These are phyloP conservation scores for Ostrea edulis DNA, from an alignment of 1,140 invertebrate species.

Conservation along the genomic window DNA sequence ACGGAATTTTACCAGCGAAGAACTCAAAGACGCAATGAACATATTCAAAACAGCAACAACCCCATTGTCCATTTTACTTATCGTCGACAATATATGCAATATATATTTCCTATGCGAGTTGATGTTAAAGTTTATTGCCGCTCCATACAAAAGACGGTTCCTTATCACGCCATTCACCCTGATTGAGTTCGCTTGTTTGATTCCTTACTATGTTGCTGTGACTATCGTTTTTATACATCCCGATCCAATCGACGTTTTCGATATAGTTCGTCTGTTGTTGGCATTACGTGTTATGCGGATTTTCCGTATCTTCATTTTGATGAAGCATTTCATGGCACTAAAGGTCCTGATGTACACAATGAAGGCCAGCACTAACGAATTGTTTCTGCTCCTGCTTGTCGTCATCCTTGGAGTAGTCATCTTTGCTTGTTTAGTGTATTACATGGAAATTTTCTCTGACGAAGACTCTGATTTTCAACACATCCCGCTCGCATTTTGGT, in stretches of 20 bases:
- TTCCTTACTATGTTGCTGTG: slow-evolving; percentile 69
- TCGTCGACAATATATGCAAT: slow-evolving; percentile 61
- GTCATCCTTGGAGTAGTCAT: slow-evolving; percentile 68
- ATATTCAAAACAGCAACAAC: slow-evolving; percentile 55
- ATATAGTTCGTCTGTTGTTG: slow-evolving; percentile 61
- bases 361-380: slow-evolving; percentile 67
- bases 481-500: slow-evolving; percentile 74
- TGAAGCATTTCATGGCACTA: slow-evolving; percentile 69
- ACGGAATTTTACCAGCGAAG: slow-evolving; percentile 47
- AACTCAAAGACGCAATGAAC: slow-evolving; percentile 55
- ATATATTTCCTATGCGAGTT: slow-evolving; percentile 61
- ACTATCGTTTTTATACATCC: slow-evolving; percentile 76
- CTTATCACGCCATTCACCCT: slow-evolving; percentile 59
- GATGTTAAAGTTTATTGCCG: slow-evolving; percentile 71
- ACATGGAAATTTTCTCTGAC: slow-evolving; percentile 65
- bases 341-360: slow-evolving; percentile 71
- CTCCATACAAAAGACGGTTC: slow-evolving; percentile 76
- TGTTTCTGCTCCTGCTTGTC: slow-evolving; percentile 67
- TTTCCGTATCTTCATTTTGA: slow-evolving; percentile 67
- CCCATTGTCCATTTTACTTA: slow-evolving; percentile 51
- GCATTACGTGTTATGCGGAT: slow-evolving; percentile 65
- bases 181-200: slow-evolving; percentile 64
- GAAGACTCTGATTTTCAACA: slow-evolving; percentile 61
- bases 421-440: slow-evolving; percentile 70
- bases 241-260: slow-evolving; percentile 61